Conservation (phyloP, 2,888 invertebrate genomes). For the Cyaniris semiargus region DNA sequence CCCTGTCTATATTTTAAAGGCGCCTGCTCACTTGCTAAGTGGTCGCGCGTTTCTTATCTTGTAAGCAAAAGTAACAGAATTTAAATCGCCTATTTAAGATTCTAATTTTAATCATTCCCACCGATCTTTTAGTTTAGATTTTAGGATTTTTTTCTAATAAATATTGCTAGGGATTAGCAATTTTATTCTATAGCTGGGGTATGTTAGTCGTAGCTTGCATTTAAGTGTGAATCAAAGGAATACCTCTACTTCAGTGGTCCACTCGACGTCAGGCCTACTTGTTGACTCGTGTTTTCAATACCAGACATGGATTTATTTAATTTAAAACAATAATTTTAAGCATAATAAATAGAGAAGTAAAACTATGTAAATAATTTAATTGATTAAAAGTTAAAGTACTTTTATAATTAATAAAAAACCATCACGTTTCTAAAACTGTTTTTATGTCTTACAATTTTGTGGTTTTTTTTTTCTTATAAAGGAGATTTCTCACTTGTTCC, state of each 20-base stretch:
- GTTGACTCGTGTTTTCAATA: constrained; percentile 71
- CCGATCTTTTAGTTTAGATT: constrained; percentile 25
- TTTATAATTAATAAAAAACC: neutral
- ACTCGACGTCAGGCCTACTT: constrained; percentile 70
- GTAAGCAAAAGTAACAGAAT: neutral
- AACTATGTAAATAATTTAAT: constrained; percentile 6
- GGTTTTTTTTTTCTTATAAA: neutral
- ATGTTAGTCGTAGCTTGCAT: constrained; percentile 43
- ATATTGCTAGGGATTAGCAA: constrained; percentile 37
- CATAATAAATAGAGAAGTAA: neutral
- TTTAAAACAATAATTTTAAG: constrained; percentile 11
- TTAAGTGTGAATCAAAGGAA: constrained; percentile 63
- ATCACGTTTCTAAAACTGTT: constrained; percentile 3
- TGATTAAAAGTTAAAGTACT: neutral
- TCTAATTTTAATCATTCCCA: constrained; percentile 22
- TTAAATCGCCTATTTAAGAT: constrained; percentile 30
- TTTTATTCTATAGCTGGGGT: constrained; percentile 39
- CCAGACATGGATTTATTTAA: constrained; percentile 45
- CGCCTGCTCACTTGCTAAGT: neutral
- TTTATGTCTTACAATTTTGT: neutral
- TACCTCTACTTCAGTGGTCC: constrained; percentile 79
- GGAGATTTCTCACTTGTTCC: neutral
- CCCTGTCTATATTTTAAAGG: neutral
- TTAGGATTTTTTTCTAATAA: constrained; percentile 35
- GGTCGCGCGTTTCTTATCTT: neutral